Base-by-base conservation (phyloP, 2,888 invertebrate genomes). In the Apoda limacodes region DNA sequence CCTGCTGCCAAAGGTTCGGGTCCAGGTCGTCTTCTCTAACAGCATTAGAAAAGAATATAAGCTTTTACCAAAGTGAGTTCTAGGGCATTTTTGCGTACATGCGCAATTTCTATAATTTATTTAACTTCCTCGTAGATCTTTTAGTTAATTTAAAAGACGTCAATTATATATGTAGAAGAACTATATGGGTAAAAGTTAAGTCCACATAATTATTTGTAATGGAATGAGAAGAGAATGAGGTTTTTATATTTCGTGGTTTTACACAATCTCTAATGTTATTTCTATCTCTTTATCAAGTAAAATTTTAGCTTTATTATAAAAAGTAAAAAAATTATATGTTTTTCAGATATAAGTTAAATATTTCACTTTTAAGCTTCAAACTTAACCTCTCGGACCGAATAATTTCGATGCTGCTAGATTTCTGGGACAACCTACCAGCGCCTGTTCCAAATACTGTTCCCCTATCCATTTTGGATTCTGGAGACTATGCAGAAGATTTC, bases 311-410 rank as follows among this genome's bases (percentile, higher is more conserved):
- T n/a, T n/a, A n/a, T n/a, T n/a, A n/a, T n/a, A n/a, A n/a, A 9
- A 9, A 9, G 14, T 10, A 27, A 17, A 11, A 4, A 10, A 12
- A 17, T 15, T 9, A n/a, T 32, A 12, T 29, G 24, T 52, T 55
- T 33, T 53, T 84, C 65, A 91, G 90, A 59, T 87, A 89, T 52
- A 92, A 92, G 69, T 76, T 92, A 27, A 91, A 89, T 55, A 82
- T 90, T 22, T 85, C 86, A 0, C 68, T 92, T 13, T 86, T 88
- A 12, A 86, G 86, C 39, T 52, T 92, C 22, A 91, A 90, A 48
- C 60, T 92, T 19, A 90, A 90, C 62, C 65, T 92, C 19, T 91
- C 91, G 0, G 91, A 92, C 54, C 83, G 86, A 28, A 86, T 88
- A 55, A 80, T 91, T 15, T 81, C 83, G 13, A 64, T 84, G 15